Evolutionary conservation across 2,113 vertebrate species (phyloP), one percentile per base, ranked within the genome.

Genomic region (Hemibagrus wyckioides): DNA sequence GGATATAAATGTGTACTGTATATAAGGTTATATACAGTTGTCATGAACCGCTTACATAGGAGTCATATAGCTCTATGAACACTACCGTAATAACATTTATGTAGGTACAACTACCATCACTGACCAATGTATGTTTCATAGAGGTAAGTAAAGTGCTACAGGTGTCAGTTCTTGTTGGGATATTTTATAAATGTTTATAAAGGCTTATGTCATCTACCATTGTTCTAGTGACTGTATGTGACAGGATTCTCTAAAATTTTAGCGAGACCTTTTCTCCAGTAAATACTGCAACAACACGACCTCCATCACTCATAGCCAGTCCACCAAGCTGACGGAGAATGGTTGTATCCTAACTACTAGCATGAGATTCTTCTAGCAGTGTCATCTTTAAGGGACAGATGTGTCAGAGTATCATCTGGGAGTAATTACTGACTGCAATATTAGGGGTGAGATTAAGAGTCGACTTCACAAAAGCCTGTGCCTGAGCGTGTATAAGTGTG

Each of bases 401-500:
- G 63, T 83, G 44, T 67, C 17, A 67, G 41, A 54, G 25, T 59
- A n/a, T 85, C 84, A 52, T 30, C 59, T 63, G 39, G 39, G 80
- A 63, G 25, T 44, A 82, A 61, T 41, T 41, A 61, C 59, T 4
- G 14, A 67, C 59, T 44, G 36, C 36, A 44, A 5, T 23, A n/a
- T 82, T 48, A 48, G 44, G 25, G 28, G 25, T 11, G 39, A 25
- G 21, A 44, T 41, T 21, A 48, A 48, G 19, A 25, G 8, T 73
- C 3, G 25, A 50, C 44, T 52, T 76, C 41, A 7, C 48, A 15
- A 76, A 48, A 48, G 23, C 25, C 73, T 76, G 75, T 39, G 57
- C 71, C 9, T 71, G 61, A 71, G 30, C 77, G 33, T 85, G 50
- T 50, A 59, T 69, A 61, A 85, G 52, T 80, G 59, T 79, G 80